phyloP scores from a whole-genome alignment of 2,113 vertebrate species.

The Dendrocopos noguchii region DNA sequence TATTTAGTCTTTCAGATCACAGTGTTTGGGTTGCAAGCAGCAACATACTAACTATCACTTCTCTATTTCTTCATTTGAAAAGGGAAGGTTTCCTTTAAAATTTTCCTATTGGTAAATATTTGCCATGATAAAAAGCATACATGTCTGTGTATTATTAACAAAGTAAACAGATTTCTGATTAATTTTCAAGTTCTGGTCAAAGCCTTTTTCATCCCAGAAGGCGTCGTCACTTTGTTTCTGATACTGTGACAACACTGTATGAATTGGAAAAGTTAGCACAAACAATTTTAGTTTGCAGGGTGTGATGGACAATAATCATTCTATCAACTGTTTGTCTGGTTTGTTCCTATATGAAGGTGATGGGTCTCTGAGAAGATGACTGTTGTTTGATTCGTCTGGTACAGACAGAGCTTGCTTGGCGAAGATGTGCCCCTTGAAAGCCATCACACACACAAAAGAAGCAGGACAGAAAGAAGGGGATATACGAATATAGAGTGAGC shows the following conservation, averaged over 20 bases:
- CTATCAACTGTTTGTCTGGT: not conserved
- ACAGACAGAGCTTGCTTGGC: not conserved
- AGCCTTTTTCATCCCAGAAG: not conserved
- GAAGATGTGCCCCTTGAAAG: not conserved
- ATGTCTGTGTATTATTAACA: not conserved
- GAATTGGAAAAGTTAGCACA: not conserved
- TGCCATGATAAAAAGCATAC: not conserved
- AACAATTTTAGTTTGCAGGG: not conserved
- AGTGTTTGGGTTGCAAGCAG: slow-evolving; percentile 21
- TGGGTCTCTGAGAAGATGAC: not conserved
- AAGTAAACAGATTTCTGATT: slow-evolving; percentile 17
- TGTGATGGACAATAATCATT: not conserved
- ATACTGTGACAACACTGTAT: not conserved
- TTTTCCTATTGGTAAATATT: slow-evolving; percentile 39
- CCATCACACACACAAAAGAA: not conserved
- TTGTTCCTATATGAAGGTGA: not conserved
- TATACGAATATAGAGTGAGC: not conserved
- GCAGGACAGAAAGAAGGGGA: not conserved
- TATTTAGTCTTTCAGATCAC: slow-evolving; percentile 56
- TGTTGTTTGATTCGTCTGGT: not conserved
- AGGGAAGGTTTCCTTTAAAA: not conserved
- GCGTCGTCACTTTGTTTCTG: not conserved
- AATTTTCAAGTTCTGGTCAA: not conserved
- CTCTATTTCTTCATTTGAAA: not conserved
- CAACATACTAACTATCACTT: not conserved